phyloP scores from a whole-genome alignment of 1,140 invertebrate species.

The Drosophila sturtevanti region DNA sequence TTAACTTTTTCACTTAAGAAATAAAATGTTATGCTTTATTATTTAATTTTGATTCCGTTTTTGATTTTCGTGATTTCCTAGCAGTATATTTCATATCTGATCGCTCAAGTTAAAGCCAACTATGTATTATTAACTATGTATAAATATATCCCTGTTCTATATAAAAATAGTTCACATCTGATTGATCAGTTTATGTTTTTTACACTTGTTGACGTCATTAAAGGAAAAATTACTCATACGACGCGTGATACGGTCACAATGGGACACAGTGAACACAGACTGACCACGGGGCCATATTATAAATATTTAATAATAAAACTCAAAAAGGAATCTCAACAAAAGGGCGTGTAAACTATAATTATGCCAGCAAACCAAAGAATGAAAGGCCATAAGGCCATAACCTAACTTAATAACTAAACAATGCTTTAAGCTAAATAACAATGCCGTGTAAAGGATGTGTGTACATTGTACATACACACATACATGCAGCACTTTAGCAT shows the following conservation, averaged over 20 bases:
- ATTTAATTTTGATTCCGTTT: too few species aligned
- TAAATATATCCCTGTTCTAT: too few species aligned
- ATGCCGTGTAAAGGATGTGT: neutral
- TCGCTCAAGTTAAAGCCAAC: too few species aligned
- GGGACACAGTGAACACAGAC: neutral
- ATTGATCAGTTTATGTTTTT: neutral
- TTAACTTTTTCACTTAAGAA: too few species aligned
- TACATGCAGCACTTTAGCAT: neutral
- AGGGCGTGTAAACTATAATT: conserved; percentile 33
- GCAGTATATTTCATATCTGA: too few species aligned
- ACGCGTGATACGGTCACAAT: conserved; percentile 25
- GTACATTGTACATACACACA: neutral
- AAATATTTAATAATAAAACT: conserved; percentile 56
- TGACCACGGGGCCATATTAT: conserved; percentile 16
- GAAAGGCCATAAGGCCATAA: conserved; percentile 18
- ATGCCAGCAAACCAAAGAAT: neutral
- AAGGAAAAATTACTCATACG: conserved; percentile 54
- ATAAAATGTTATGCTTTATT: too few species aligned
- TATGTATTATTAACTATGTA: too few species aligned
- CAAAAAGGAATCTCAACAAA: conserved; percentile 32
- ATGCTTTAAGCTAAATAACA: neutral
- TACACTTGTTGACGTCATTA: neutral
- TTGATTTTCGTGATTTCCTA: too few species aligned
- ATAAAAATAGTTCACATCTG: too few species aligned
- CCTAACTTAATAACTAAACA: conserved; percentile 35